phyloP scores from a whole-genome alignment of 1,140 invertebrate genomes.

The Penaeus vannamei region DNA sequence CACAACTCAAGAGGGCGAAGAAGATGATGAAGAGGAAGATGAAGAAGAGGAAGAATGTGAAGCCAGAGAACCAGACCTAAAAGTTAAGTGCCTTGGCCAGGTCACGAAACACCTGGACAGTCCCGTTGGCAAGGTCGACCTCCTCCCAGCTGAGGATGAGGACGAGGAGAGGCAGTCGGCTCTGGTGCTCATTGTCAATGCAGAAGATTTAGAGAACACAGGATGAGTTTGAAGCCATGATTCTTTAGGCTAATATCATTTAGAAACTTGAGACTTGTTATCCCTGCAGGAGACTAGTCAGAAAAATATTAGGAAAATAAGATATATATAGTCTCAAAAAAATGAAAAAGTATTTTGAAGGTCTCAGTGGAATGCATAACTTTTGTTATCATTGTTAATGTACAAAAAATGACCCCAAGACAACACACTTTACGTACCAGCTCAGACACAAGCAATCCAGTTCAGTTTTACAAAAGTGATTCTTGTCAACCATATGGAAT shows the following conservation, averaged over 20 bases:
- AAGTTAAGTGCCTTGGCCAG: neutral
- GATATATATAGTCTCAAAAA: no score
- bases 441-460: no score
- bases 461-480: no score
- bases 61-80: neutral
- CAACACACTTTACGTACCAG: no score
- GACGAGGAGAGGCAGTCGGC: slow-evolving; percentile 50
- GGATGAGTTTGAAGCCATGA: neutral
- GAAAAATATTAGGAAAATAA: no score
- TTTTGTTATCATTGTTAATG: no score
- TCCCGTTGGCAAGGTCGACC: slow-evolving; percentile 2
- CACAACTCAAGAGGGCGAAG: slow-evolving; percentile 48
- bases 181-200: slow-evolving; percentile 56
- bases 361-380: no score
- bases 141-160: slow-evolving; percentile 23
- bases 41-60: neutral
- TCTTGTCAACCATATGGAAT: no score
- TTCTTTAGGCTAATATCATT: neutral
- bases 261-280: neutral
- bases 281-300: no score
- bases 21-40: slow-evolving; percentile 35
- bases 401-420: no score
- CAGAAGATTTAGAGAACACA: slow-evolving; percentile 40
- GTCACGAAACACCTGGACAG: neutral
- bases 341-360: no score